Base-by-base conservation (phyloP, 2,888 invertebrate species). In the Salpingus planirostris region DNA sequence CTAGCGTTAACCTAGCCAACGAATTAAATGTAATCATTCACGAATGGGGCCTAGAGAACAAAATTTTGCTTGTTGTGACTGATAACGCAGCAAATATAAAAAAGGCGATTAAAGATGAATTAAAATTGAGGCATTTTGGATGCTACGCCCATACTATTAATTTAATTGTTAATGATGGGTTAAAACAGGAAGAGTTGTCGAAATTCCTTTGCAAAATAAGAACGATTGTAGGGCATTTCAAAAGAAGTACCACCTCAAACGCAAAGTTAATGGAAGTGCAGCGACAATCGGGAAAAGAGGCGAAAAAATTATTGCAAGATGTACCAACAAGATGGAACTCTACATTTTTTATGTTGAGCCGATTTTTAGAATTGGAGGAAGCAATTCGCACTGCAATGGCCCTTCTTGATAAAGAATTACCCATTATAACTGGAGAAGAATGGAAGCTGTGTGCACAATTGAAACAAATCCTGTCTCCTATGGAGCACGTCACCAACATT, bases 101-200 rank as follows among this genome's bases (percentile, higher is more conserved):
- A 24, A 48, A 44, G 21, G 47, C 47, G 29, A 37, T 46, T 31
- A 43, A 41, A 38, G 31, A 42, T 18, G 18, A 8, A 13, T 29
- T 30, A 6, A 29, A 27, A 11, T 50, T 50, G 49, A 35, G 29
- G 11, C 46, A 45, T 40, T 26, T 52, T 14, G 42, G 43, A 18
- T 55, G 52, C 39, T 54, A 48, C 29, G 54, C 54, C 13, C 52
- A 55, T 32, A 45, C 36, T 22, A 26, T 55, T 21, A 55, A 53
- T 40, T 36, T 55, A 22, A 35, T 52, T 29, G 48, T 52, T 14
- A 46, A 48, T 40, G 31, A 38, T 29, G 40, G 36, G 27, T 35
- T 52, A 8, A 36, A 18, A 18, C 18, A 6, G 5, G 8, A 18
- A 18, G 8, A 5, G 8, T 5, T 18, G 18, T 6, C 5, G 8